Evolutionary conservation across 2,113 vertebrate genomes (phyloP), one percentile per base, ranked within the genome.

Genomic region (Pituophis catenifer): DNA sequence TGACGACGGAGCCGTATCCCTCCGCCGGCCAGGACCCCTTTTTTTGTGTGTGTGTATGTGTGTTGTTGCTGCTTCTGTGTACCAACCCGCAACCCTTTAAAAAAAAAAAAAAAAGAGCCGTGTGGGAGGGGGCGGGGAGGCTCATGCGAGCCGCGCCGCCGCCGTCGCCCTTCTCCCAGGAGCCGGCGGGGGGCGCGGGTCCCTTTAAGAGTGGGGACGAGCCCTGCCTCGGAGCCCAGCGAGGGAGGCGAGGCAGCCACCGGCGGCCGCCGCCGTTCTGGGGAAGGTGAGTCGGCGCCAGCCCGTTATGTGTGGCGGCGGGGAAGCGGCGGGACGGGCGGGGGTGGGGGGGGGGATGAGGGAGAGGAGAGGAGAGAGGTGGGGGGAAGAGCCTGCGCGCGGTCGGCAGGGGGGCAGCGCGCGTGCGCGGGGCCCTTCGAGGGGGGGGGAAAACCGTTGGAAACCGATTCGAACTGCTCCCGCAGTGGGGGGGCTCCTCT

Each of bases 1-100:
- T 97, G 97, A 98, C 97, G 97, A 98, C 97, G 97, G 92, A 90
- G 93, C 3, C 88, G 57, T 97, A 97, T 98, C 95, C 97, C 97
- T 98, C 97, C 97, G 97, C 97, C 95, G 93, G 94, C 90, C 94
- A 55, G 93, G 96, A 95, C 90, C 95, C 92, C 91, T 26, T 94
- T 95, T 95, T 94, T 95, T 58, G 13, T 59, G 95, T 97, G 96
- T 96, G 92, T 97, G 95, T 95, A 91, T 91, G 33, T 93, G 52
- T 92, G 59, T 94, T 75, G 70, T 29, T 15, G 29, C 53, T 95
- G 91, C 95, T 94, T 95, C 96, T 95, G 95, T 97, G 96, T 97
- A 96, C 97, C 96, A 95, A 94, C 96, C 96, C 95, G 96, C 96
- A 96, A 94, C 96, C 95, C 94, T 75, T 93, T 91, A 93, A 94